Percentiles rank a stretch among this genome's conserved stretches.
phyloP scores from a whole-genome alignment of 2,113 vertebrate genomes.

The Hyperopisus bebe region DNA sequence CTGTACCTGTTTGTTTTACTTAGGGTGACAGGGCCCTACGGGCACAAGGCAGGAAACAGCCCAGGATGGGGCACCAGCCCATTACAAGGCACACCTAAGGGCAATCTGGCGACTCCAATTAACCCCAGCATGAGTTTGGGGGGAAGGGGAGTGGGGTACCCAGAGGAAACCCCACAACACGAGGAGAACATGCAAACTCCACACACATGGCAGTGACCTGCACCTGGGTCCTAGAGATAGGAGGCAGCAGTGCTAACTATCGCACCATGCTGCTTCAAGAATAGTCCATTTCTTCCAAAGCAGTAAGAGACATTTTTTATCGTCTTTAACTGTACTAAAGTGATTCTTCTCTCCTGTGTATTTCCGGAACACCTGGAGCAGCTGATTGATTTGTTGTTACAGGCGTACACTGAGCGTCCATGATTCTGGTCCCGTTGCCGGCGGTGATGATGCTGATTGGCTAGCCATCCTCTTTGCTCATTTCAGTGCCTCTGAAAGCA shows the following conservation, averaged over 20 bases:
- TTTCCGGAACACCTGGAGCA: background rate
- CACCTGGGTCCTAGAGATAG: background rate
- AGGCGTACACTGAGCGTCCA: background rate
- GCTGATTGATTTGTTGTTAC: background rate
- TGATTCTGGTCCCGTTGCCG: background rate
- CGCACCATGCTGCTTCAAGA: background rate
- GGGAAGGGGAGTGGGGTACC: background rate
- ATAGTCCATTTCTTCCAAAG: background rate
- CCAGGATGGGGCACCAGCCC: background rate
- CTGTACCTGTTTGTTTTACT: background rate
- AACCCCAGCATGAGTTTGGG: background rate
- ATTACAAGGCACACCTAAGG: background rate
- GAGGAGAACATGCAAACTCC: background rate
- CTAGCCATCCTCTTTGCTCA: background rate
- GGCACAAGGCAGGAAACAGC: background rate
- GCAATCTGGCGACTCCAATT: too few relatives aligned
- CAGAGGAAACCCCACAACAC: background rate
- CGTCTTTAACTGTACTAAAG: background rate
- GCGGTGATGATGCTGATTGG: background rate
- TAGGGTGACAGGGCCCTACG: background rate
- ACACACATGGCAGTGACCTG: background rate
- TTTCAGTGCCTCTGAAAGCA: background rate
- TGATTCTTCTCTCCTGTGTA: background rate
- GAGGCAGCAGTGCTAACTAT: background rate
- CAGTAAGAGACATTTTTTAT: background rate